Conservation (phyloP, 2,113 vertebrate genomes). For the Hippoglossus stenolepis region DNA sequence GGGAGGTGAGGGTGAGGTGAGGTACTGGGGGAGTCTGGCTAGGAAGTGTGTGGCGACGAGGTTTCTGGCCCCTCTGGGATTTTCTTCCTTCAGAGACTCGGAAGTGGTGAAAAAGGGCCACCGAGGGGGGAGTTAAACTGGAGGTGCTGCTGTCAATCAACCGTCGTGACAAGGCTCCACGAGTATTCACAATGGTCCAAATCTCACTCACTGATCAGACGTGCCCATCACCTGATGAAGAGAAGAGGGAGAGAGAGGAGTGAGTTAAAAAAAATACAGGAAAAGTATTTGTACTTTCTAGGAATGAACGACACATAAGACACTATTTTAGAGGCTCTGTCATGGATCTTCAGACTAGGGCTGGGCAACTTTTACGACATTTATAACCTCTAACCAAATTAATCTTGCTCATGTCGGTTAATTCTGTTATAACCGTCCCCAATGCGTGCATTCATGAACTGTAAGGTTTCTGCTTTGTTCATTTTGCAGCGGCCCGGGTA, state of each 20-base stretch:
- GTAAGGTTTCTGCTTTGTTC: no score
- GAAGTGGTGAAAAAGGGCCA: conserved; percentile 34
- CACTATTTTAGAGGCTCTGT: no score
- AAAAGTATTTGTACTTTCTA: no score
- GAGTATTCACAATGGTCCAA: conserved; percentile 4
- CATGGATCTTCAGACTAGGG: no score
- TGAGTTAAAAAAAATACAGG: no score
- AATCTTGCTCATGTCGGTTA: no score
- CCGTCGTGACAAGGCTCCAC: conserved; percentile 12
- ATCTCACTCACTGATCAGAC: conserved; percentile 80
- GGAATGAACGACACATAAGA: no score
- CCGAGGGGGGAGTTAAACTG: conserved; percentile 29
- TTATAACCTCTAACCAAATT: no score
- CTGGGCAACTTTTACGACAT: no score
- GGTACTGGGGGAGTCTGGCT: conserved; percentile 68
- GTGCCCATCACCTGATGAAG: conserved; percentile 90
- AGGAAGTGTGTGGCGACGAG: conserved; percentile 19
- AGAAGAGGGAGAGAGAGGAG: conserved; percentile 5
- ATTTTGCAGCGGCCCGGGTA: no score
- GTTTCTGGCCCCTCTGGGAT: conserved; percentile 68
- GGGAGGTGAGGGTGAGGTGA: conserved; percentile 80
- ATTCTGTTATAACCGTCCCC: no score
- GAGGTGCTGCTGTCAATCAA: conserved; percentile 34
- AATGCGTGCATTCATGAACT: no score
- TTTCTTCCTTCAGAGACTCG: conserved; percentile 65